Conservation (phyloP, 2,888 invertebrate genomes). For the Panopea generosa region DNA sequence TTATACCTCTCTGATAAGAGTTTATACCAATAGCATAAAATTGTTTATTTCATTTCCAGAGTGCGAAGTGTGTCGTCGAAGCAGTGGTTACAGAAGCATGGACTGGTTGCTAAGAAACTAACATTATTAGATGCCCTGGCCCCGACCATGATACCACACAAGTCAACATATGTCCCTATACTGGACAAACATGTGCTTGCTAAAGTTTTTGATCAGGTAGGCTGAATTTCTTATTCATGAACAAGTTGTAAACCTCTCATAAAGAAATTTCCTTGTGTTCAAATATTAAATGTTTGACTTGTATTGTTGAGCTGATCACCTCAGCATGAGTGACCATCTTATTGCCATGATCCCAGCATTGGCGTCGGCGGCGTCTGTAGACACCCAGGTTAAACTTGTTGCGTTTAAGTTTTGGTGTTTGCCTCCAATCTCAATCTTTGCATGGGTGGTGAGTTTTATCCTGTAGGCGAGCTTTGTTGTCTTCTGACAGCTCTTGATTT, state of each 20-base stretch:
- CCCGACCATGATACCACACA: slow-evolving; percentile 82
- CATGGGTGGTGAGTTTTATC: too few relatives aligned
- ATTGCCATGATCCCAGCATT: too few relatives aligned
- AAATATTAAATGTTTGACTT: neutral
- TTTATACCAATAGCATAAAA: too few relatives aligned
- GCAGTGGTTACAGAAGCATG: slow-evolving; percentile 83
- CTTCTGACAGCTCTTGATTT: too few relatives aligned
- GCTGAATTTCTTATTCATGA: slow-evolving; percentile 34
- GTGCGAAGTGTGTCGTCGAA: slow-evolving; percentile 68
- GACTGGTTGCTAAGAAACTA: slow-evolving; percentile 82
- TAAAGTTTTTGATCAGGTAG: slow-evolving; percentile 84
- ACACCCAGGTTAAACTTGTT: too few relatives aligned
- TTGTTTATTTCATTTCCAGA: slow-evolving; percentile 13
- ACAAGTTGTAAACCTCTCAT: neutral
- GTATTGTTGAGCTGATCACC: too few relatives aligned
- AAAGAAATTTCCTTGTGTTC: neutral
- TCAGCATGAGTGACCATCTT: too few relatives aligned
- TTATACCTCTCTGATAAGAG: too few relatives aligned
- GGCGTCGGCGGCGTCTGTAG: too few relatives aligned
- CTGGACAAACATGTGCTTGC: slow-evolving; percentile 82
- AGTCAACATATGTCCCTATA: slow-evolving; percentile 81
- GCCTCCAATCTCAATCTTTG: too few relatives aligned
- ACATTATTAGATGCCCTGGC: slow-evolving; percentile 83
- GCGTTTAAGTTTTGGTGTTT: too few relatives aligned
- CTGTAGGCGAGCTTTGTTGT: too few relatives aligned